Percentiles rank a stretch among this genome's conserved stretches.
Conservation (phyloP, 2,888 invertebrate genomes). For the Craniophora ligustri region DNA sequence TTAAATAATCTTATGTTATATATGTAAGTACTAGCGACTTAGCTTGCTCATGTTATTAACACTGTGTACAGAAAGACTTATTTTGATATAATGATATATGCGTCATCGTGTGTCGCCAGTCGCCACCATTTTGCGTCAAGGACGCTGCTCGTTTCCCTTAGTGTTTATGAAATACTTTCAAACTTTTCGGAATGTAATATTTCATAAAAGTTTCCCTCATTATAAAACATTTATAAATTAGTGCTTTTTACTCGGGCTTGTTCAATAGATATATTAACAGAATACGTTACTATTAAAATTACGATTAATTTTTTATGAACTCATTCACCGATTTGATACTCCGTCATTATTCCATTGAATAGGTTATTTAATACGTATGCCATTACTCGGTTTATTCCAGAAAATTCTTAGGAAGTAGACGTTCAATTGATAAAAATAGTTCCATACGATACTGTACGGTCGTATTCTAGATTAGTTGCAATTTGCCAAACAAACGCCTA, state of each 20-base stretch:
- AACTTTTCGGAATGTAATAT: neutral
- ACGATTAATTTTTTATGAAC: neutral
- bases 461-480: constrained; percentile 24
- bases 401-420: neutral
- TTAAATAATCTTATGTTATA: constrained; percentile 10
- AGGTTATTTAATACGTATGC: too few relatives aligned
- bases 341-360: constrained; percentile 1
- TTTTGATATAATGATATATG: constrained; percentile 11
- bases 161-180: neutral
- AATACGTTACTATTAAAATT: neutral
- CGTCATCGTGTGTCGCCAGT: constrained; percentile 29
- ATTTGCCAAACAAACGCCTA: constrained; percentile 29
- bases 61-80: constrained; percentile 30
- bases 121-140: constrained; percentile 14
- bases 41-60: constrained; percentile 20
- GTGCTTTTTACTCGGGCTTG: too few relatives aligned
- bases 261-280: too few relatives aligned
- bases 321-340: neutral
- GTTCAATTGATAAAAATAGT: constrained; percentile 33
- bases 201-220: too few relatives aligned
- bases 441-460: constrained; percentile 5
- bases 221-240: too few relatives aligned
- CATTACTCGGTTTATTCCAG: too few relatives aligned
- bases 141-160: neutral
- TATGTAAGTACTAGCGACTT: constrained; percentile 15